phyloP scores from a whole-genome alignment of 2,113 vertebrate genomes.

The Hypocryptadius cinnamomeus region DNA sequence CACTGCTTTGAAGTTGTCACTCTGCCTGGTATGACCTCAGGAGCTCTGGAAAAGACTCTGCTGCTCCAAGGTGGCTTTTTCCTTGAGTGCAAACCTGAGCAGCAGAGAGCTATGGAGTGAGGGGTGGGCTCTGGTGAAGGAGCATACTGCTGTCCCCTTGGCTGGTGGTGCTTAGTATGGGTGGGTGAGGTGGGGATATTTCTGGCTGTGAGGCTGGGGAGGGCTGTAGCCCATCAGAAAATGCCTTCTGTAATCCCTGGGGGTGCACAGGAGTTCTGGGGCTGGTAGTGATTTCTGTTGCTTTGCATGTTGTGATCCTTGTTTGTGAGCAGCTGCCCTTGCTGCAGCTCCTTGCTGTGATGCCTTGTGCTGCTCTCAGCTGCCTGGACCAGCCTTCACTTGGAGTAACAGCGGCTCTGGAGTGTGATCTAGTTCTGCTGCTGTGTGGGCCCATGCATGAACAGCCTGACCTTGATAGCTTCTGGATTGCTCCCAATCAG shows the following conservation, averaged over 20 bases:
- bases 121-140: neutral
- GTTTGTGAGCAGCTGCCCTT: neutral
- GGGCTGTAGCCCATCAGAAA: neutral
- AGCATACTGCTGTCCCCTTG: neutral
- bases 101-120: fast-evolving
- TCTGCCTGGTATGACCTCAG: neutral
- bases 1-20: neutral
- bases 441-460: fast-evolving
- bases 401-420: neutral
- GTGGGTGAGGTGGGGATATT: fast-evolving
- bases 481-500: fast-evolving
- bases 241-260: neutral
- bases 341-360: neutral
- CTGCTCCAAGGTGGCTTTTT: neutral
- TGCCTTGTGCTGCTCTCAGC: neutral
- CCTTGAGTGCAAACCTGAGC: neutral
- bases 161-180: neutral
- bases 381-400: neutral
- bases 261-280: neutral
- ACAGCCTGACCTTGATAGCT: fast-evolving
- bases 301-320: neutral
- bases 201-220: neutral
- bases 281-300: neutral
- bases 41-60: neutral
- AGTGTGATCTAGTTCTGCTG: neutral